These are phyloP conservation scores for Aphaenogaster floridana DNA, from an alignment of 1,140 invertebrate genomes.

Conservation along the genomic window DNA sequence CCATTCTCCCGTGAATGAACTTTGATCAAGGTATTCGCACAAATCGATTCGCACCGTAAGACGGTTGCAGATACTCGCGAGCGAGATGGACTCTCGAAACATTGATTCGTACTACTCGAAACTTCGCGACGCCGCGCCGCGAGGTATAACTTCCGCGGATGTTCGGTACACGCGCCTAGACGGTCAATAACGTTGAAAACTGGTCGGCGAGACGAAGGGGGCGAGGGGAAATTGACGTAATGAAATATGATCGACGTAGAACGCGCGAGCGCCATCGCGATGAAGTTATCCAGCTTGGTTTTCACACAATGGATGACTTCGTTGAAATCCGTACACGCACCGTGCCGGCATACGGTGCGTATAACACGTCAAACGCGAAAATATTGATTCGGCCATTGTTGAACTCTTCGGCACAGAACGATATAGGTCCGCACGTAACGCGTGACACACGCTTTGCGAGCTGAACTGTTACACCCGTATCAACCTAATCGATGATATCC, in stretches of 20 bases:
- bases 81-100: slow-evolving; percentile 2
- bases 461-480: slow-evolving; percentile 24
- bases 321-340: slow-evolving; percentile 53
- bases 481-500: slow-evolving; percentile 54
- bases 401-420: slow-evolving; percentile 16
- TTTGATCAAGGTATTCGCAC: not conserved
- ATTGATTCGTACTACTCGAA: slow-evolving; percentile 48
- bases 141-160: slow-evolving; percentile 35
- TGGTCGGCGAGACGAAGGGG: not conserved
- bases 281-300: slow-evolving; percentile 63
- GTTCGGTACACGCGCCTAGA: slow-evolving; percentile 33
- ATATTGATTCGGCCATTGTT: slow-evolving; percentile 59
- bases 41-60: slow-evolving; percentile 21
- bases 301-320: slow-evolving; percentile 52
- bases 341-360: not conserved
- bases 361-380: slow-evolving; percentile 51
- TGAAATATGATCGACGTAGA: slow-evolving; percentile 63
- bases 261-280: slow-evolving; percentile 56
- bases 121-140: slow-evolving; percentile 42
- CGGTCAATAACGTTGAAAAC: slow-evolving; percentile 56
- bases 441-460: slow-evolving; percentile 16
- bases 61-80: not conserved
- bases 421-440: slow-evolving; percentile 10
- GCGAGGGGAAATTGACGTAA: slow-evolving; percentile 48
- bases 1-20: not conserved